Conservation (phyloP, 2,113 vertebrate species). For the Crotalus viridis region DNA sequence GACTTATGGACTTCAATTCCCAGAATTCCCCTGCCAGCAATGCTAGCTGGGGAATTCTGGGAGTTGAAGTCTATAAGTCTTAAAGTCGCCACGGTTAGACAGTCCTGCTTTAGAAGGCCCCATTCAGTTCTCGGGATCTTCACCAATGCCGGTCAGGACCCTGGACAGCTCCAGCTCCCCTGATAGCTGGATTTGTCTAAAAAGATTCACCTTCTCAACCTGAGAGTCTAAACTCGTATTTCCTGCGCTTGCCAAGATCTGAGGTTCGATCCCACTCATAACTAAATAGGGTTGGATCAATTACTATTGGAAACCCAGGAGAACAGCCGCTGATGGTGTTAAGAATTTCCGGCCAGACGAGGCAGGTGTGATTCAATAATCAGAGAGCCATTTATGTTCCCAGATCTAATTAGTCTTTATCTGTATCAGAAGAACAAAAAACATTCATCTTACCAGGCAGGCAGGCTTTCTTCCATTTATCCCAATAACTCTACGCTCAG, state of each 20-base stretch:
- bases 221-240: background rate
- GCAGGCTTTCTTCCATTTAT: background rate
- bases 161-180: background rate
- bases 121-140: background rate
- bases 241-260: background rate
- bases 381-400: background rate
- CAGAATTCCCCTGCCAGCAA: background rate
- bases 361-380: background rate
- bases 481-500: background rate
- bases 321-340: background rate
- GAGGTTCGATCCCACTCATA: background rate
- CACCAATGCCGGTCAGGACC: background rate
- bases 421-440: background rate
- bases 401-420: background rate
- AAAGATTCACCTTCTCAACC: background rate
- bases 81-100: background rate
- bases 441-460: background rate
- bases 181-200: background rate
- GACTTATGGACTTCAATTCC: background rate
- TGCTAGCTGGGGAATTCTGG: too few species aligned
- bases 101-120: background rate
- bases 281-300: background rate
- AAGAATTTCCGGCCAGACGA: background rate
- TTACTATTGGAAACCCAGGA: background rate
- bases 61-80: background rate